These are phyloP conservation scores for Acanthacorydalis orientalis DNA, from an alignment of 2,888 invertebrate genomes.

Conservation along the genomic window DNA sequence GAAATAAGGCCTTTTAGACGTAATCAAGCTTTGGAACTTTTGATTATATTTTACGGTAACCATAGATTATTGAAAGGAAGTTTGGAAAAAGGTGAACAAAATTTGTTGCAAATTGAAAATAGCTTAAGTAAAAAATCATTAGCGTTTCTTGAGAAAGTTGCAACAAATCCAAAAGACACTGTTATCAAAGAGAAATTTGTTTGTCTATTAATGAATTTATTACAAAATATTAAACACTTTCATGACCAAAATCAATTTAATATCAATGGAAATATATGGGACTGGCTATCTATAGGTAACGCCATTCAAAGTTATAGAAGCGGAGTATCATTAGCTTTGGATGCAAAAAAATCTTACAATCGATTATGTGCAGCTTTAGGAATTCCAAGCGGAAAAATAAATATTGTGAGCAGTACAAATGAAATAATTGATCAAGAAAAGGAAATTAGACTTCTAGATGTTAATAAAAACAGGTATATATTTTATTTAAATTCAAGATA, in stretches of 20 bases:
- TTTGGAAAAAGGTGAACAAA: slow-evolving; percentile 21
- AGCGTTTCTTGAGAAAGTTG: slow-evolving; percentile 22
- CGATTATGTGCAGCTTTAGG: slow-evolving; percentile 26
- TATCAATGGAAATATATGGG: no score
- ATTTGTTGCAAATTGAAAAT: slow-evolving; percentile 28
- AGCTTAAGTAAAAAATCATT: slow-evolving; percentile 28
- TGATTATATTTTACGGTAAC: slow-evolving; percentile 46
- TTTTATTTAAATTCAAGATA: no score
- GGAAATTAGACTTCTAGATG: slow-evolving; percentile 7
- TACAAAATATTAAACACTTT: slow-evolving; percentile 32
- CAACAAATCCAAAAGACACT: slow-evolving; percentile 21
- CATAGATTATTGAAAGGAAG: slow-evolving; percentile 28
- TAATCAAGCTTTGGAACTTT: slow-evolving; percentile 47
- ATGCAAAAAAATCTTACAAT: slow-evolving; percentile 28
- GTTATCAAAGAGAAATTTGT: slow-evolving; percentile 40
- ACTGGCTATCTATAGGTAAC: slow-evolving; percentile 25
- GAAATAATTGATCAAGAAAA: slow-evolving; percentile 6
- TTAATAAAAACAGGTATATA: slow-evolving; percentile 3
- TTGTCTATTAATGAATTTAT: slow-evolving; percentile 32
- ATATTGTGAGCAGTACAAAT: slow-evolving; percentile 5
- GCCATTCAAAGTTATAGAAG: slow-evolving; percentile 23
- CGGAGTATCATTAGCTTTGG: slow-evolving; percentile 22
- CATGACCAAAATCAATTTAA: slow-evolving; percentile 20
- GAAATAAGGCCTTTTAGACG: slow-evolving; percentile 46
- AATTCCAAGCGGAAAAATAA: slow-evolving; percentile 21